These are phyloP conservation scores for Acronicta alni DNA, from an alignment of 2,888 invertebrate species.

Conservation along the genomic window DNA sequence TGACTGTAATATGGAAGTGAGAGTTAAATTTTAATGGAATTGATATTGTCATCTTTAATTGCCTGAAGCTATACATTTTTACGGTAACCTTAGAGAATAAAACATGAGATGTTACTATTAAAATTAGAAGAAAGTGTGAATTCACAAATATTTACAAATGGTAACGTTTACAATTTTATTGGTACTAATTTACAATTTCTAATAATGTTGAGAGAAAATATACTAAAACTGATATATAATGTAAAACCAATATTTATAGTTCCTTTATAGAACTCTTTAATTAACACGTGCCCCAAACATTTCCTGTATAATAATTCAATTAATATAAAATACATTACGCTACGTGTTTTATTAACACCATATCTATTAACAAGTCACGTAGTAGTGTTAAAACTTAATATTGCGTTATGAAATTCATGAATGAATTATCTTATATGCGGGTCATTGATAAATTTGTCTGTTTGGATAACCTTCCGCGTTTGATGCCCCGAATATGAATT, in stretches of 20 bases:
- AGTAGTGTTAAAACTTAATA: constrained; percentile 40
- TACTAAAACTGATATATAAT: constrained; percentile 10
- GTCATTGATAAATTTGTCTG: constrained; percentile 58
- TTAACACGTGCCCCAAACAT: constrained; percentile 13
- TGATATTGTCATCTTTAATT: constrained; percentile 40
- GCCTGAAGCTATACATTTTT: constrained; percentile 23
- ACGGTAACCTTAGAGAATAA: constrained; percentile 6
- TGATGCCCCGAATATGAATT: constrained; percentile 26
- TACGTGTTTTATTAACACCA: constrained; percentile 30
- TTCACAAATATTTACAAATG: no score
- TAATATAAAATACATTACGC: constrained; percentile 13
- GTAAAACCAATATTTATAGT: constrained; percentile 18
- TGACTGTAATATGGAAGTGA: constrained; percentile 36
- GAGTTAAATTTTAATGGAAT: constrained; percentile 35
- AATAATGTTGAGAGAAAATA: constrained; percentile 4
- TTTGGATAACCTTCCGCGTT: constrained; percentile 55
- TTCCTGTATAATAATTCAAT: constrained; percentile 38
- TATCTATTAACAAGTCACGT: constrained; percentile 45
- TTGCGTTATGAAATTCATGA: constrained; percentile 51
- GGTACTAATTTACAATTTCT: no score
- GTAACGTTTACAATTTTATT: no score
- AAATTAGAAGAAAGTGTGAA: background rate
- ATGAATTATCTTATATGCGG: constrained; percentile 51
- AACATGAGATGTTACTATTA: constrained; percentile 17
- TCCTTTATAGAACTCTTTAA: constrained; percentile 2